Evolutionary conservation across 1,140 invertebrate genomes (phyloP), one percentile per base, ranked within the genome.

Genomic region (Melipona quadrifasciata): DNA sequence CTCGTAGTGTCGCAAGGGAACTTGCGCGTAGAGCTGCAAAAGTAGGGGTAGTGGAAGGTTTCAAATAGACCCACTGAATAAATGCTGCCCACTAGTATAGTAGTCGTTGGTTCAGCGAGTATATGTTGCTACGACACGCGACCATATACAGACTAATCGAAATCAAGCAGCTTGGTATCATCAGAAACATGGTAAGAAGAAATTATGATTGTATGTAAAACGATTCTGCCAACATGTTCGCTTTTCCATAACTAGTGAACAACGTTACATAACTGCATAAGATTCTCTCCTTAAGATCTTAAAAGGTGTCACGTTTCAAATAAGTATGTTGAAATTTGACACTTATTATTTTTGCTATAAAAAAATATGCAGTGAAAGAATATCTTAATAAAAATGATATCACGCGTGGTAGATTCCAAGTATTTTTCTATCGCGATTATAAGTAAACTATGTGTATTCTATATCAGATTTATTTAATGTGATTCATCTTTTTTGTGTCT

Each of bases 101-200:
- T 47, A 1, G 34, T n/a, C n/a, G 47, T 64, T 53, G 57, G 8
- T 55, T 17, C n/a, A 8, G 34, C 5, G 4, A 8, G 53, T 4
- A 14, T 34, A 14, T 34, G 51, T 16, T 82, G 47, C 16, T 12
- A 34, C 31, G 47, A 55, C 39, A 39, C 6, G 19, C 47, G 3
- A 57, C 57, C 14, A 16, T 14, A 17, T 31, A 34, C 58, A 51
- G 6, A 57, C 64, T 17, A 11, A n/a, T 53, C 19, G 53, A 14
- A 47, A 57, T 27, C n/a, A 27, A n/a, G 17, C 27, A 16, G 1
- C 24, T 53, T 27, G 16, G n/a, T 58, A 8, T 6, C 27, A 51
- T 12, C 17, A 58, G 24, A 24, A 57, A 12, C 11, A 84, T 84
- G 82, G 82, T 84, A 79, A 84, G 82, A 47, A 47, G 34, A 53